A percentile compares a stretch with the other conserved stretches of the same genome.
Evolutionary conservation across 2,113 vertebrate genomes (phyloP).

Genomic region (Cyanoliseus patagonus): DNA sequence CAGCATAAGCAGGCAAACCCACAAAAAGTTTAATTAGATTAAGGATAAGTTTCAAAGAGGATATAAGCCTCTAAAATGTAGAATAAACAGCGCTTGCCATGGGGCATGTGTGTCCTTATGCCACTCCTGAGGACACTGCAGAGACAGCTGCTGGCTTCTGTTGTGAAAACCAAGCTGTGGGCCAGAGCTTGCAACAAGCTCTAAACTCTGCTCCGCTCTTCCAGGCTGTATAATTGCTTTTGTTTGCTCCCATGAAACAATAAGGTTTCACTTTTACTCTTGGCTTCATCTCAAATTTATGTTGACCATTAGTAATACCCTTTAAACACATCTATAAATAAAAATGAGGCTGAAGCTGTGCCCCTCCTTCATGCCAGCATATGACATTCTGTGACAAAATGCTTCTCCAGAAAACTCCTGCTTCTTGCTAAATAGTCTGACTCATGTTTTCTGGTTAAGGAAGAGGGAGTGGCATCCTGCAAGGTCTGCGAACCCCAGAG

Average conservation of each 20-base stretch:
- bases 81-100: conserved; percentile 32
- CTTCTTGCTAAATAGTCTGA: conserved; percentile 34
- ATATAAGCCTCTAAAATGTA: not conserved
- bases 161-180: not conserved
- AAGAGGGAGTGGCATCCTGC: conserved; percentile 58
- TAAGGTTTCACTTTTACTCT: conserved; percentile 53
- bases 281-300: not conserved
- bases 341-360: not conserved
- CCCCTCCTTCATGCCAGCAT: not conserved
- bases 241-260: not conserved
- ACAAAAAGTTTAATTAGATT: conserved; percentile 3
- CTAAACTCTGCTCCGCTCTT: not conserved
- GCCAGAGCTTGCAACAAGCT: not conserved
- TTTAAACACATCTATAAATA: not conserved
- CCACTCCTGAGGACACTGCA: conserved; percentile 25
- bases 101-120: conserved; percentile 16
- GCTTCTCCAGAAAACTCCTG: conserved; percentile 15
- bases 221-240: not conserved
- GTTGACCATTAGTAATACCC: conserved; percentile 1
- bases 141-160: conserved; percentile 9
- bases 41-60: conserved; percentile 17
- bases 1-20: not conserved
- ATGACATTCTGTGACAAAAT: not conserved
- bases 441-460: conserved; percentile 40
- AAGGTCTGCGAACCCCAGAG: not conserved